Base-by-base conservation (phyloP, 2,888 invertebrate species). In the Ctenicera cuprea region DNA sequence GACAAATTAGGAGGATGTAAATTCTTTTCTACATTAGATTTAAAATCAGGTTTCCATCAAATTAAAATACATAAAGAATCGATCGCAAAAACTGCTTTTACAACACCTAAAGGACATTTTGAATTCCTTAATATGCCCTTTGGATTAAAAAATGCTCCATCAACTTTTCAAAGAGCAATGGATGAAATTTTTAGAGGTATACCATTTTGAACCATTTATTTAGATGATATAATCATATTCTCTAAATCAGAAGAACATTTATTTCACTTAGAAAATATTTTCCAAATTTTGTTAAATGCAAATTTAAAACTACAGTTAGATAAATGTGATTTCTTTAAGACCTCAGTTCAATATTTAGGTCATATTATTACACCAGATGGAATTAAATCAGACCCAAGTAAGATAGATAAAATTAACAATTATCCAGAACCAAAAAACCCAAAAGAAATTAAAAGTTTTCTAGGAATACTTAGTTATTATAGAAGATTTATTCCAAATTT, bases 1-100 rank as follows among this genome's bases (percentile, higher is more conserved):
- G 80, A 83, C 37, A 77, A 79, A 66, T 43, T 82, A 18, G 82
- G 82, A 3, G 63, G 78, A 45, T 75, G 75, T 52, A 59, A 77
- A 11, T 82, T 79, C 62, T 83, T 84, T 65, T 78, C 80, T 0
- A 78, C 76, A 0, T 52, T 83, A 0, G 82, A 84, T 61, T 61
- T 83, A 8, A 79, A 81, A 1, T 76, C 76, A 26, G 84, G 82
- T 1, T 84, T 80, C 41, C 79, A 80, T 54, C 82, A 84, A 63
- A 81, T 83, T 3, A 78, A 77, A 8, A 70, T 83, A 33, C 63
- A 71, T 14, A 50, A 69, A 14, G 54, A 71, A 22, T 80, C 82
- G 33, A 72, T 76, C 41, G 26, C 38, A 20, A 83, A 81, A 74
- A 83, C 82, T 0, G 78, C 80, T 1, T 81, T 80, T 52, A 68